phyloP scores from a whole-genome alignment of 2,888 invertebrate genomes.

The Amblyjoppa fuscipennis region DNA sequence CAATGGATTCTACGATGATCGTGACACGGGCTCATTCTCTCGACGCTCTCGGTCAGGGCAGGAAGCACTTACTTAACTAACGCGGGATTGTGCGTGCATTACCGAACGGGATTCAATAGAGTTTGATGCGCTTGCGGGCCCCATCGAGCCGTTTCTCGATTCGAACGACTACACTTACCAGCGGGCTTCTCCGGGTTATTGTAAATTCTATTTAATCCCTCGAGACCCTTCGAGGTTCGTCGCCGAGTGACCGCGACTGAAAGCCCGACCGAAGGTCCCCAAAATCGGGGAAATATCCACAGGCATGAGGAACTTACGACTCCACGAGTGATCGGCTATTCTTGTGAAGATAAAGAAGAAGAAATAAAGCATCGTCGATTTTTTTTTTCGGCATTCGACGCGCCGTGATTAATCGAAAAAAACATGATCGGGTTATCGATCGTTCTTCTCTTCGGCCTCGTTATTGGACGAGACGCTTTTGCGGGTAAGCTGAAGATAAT shows the following conservation, averaged over 20 bases:
- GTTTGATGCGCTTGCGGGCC: constrained; percentile 68
- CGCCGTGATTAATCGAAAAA: not conserved
- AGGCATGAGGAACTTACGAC: constrained; percentile 42
- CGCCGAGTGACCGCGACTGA: not conserved
- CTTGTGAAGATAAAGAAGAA: not conserved
- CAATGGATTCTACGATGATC: constrained; percentile 65
- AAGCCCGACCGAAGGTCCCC: not conserved
- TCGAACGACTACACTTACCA: constrained; percentile 23
- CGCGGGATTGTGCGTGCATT: constrained; percentile 53
- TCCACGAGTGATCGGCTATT: constrained; percentile 14
- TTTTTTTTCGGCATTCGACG: not conserved
- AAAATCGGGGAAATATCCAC: constrained; percentile 11
- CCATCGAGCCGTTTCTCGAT: constrained; percentile 48
- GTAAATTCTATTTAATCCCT: not conserved
- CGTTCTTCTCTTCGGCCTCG: constrained; percentile 29
- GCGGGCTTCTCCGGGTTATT: constrained; percentile 39
- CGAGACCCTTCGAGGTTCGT: not conserved
- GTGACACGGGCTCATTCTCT: constrained; percentile 75
- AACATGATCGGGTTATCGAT: constrained; percentile 44
- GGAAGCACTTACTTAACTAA: constrained; percentile 82
- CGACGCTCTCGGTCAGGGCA: constrained; percentile 76
- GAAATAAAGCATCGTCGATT: constrained; percentile 8
- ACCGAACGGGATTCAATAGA: constrained; percentile 70
- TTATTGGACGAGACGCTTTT: constrained; percentile 36
- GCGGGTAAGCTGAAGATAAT: constrained; percentile 51